phyloP scores from a whole-genome alignment of 2,797 vertebrate species.

The Microtus californicus region DNA sequence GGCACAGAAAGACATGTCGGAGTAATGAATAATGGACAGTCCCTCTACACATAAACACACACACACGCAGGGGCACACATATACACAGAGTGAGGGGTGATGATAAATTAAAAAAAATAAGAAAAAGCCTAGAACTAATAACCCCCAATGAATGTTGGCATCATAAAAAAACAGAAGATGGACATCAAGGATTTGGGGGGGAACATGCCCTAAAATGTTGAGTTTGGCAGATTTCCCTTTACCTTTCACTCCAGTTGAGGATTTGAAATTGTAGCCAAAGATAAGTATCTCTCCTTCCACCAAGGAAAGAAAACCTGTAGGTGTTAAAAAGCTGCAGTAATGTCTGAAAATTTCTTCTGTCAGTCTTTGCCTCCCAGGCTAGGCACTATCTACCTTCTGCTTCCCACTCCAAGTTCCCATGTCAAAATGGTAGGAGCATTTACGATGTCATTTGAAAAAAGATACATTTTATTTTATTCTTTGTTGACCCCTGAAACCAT shows the following conservation, averaged over 20 bases:
- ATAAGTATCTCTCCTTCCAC: conserved; percentile 69
- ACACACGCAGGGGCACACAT: neutral
- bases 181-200: conserved; percentile 49
- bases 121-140: neutral
- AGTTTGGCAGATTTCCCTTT: conserved; percentile 65
- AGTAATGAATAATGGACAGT: neutral
- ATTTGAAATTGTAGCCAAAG: conserved; percentile 73
- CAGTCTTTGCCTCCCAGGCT: conserved; percentile 13
- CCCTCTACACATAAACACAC: neutral
- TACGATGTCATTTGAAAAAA: neutral
- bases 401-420: neutral
- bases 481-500: neutral
- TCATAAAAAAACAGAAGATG: conserved; percentile 65
- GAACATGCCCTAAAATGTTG: conserved; percentile 68
- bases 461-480: neutral
- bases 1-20: neutral
- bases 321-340: conserved; percentile 61
- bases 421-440: neutral
- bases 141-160: conserved; percentile 8
- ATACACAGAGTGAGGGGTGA: neutral
- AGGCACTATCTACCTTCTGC: neutral
- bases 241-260: conserved; percentile 62
- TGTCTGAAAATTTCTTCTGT: conserved; percentile 12
- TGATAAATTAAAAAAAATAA: neutral
- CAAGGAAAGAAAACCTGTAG: conserved; percentile 41